Evolutionary conservation across 2,797 vertebrate species (phyloP).

Genomic region (Hydrophis major): DNA sequence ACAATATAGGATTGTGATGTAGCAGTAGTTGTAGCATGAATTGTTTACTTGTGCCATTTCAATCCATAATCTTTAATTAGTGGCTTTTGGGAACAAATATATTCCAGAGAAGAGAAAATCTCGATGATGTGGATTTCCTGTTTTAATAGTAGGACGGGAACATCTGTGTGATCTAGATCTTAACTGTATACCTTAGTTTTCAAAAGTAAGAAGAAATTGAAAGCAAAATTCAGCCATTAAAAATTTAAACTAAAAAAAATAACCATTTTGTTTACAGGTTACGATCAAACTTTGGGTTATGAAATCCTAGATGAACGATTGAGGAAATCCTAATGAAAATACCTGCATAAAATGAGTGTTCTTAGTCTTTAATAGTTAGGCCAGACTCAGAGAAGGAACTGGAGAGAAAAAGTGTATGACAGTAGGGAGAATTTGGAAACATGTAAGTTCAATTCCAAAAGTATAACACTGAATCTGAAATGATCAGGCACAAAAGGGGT

Average conservation of each 20-base stretch:
- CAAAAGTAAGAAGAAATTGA: not conserved
- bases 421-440: not conserved
- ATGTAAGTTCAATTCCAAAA: not conserved
- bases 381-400: not conserved
- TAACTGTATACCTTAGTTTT: not conserved
- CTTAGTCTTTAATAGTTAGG: not conserved
- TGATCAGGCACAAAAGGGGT: not conserved
- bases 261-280: not conserved
- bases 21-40: not conserved
- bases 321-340: not conserved
- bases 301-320: not conserved
- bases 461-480: not conserved
- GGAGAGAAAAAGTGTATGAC: not conserved
- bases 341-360: not conserved
- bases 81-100: not conserved
- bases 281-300: not conserved
- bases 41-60: not conserved
- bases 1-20: not conserved
- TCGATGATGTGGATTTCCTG: not conserved
- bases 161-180: not conserved
- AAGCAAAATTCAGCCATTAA: not conserved
- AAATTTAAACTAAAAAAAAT: not conserved
- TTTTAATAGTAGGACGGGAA: not conserved
- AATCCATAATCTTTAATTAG: not conserved
- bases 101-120: not conserved